phyloP scores from a whole-genome alignment of 2,888 invertebrate species.

The Amphimallon solstitiale region DNA sequence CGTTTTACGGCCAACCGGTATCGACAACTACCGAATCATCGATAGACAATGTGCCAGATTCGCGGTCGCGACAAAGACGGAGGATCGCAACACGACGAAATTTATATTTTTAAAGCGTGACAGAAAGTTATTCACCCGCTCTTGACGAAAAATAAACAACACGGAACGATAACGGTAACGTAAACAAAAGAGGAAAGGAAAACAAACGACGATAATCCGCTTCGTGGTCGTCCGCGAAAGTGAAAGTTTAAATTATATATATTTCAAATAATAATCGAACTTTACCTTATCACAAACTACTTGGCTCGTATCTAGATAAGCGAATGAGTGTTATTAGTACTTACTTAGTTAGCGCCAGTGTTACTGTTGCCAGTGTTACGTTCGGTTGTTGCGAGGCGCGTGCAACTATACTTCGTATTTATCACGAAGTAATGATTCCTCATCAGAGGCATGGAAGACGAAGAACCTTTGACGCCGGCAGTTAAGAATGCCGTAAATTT shows the following conservation, averaged over 20 bases:
- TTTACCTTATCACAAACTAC: constrained; percentile 8
- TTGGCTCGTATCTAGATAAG: constrained; percentile 8
- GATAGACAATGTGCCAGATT: too few species aligned
- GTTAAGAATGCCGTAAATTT: constrained; percentile 45
- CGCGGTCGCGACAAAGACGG: too few species aligned
- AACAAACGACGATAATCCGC: neutral
- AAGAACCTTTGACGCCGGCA: constrained; percentile 43
- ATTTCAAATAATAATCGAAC: constrained; percentile 1
- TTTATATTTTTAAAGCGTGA: neutral
- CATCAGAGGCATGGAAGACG: constrained; percentile 37
- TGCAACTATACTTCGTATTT: neutral
- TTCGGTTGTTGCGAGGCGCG: constrained; percentile 19
- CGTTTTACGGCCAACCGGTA: neutral
- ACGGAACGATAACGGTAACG: neutral
- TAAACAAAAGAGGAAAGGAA: constrained; percentile 10
- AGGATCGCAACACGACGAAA: too few species aligned
- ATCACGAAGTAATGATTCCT: constrained; percentile 9
- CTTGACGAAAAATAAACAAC: neutral
- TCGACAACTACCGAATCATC: too few species aligned
- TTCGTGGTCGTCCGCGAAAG: neutral
- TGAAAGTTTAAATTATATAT: constrained; percentile 1
- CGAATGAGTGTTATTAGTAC: constrained; percentile 17
- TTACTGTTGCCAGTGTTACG: constrained; percentile 9
- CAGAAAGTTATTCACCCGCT: constrained; percentile 8
- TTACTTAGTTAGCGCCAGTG: constrained; percentile 15